Evolutionary conservation across 1,140 invertebrate species (phyloP).

Genomic region (Dryas iulia): DNA sequence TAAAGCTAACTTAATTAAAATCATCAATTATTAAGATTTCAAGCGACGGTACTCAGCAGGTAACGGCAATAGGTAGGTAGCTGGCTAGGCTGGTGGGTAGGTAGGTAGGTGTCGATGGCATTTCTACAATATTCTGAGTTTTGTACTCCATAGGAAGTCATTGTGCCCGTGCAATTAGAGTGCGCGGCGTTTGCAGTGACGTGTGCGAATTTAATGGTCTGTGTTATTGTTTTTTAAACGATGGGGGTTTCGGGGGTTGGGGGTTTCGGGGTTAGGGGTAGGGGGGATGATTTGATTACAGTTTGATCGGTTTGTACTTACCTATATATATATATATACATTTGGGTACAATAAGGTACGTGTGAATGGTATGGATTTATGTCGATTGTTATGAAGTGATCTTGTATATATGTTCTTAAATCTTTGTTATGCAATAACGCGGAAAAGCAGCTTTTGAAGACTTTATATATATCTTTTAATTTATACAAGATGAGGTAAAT

Average conservation of each 20-base stretch:
- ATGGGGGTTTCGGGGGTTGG: constrained; percentile 4
- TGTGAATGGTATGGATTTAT: no score
- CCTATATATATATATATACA: neutral
- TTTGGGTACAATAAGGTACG: neutral
- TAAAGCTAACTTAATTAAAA: neutral
- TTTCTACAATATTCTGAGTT: constrained; percentile 1
- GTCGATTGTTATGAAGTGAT: no score
- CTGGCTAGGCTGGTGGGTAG: neutral
- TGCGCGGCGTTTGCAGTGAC: constrained; percentile 46
- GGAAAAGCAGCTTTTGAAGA: no score
- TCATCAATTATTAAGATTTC: neutral
- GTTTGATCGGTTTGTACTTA: constrained; percentile 23
- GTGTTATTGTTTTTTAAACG: constrained; percentile 68
- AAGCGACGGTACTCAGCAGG: neutral
- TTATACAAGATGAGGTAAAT: no score
- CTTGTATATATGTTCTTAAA: no score
- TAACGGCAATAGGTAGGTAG: neutral
- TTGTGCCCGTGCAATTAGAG: constrained; percentile 66
- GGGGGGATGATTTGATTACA: constrained; percentile 27
- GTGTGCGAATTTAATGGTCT: constrained; percentile 71
- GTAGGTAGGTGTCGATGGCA: neutral
- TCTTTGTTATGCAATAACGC: no score
- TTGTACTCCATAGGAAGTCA: constrained; percentile 31
- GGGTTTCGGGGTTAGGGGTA: neutral
- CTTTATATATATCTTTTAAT: no score